Percentiles rank a stretch among this genome's conserved stretches.
Evolutionary conservation across 2,888 invertebrate genomes (phyloP).

Genomic region (Stictocephala bisonia): DNA sequence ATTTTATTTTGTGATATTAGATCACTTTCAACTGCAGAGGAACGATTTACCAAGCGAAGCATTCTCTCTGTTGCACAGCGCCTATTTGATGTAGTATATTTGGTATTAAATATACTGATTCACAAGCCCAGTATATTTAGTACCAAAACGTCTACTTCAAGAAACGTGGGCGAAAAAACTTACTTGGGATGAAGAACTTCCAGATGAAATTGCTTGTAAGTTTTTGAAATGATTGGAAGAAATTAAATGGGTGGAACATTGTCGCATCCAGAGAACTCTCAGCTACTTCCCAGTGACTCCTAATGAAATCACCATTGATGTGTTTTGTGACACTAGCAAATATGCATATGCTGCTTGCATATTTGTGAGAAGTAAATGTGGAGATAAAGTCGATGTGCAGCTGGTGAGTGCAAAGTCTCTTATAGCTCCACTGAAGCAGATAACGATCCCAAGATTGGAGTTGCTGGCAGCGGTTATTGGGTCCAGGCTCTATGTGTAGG

Average conservation of each 20-base stretch:
- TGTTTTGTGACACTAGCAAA: constrained; percentile 59
- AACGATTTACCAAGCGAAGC: no score
- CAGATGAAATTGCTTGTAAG: no score
- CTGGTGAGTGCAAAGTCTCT: constrained; percentile 58
- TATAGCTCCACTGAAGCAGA: constrained; percentile 58
- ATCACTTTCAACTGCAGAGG: no score
- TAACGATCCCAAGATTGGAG: constrained; percentile 60
- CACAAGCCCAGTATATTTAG: constrained; percentile 49
- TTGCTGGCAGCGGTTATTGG: constrained; percentile 58
- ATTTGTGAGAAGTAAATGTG: no score
- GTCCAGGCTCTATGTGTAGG: constrained; percentile 46
- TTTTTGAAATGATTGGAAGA: no score
- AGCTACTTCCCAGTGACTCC: no score
- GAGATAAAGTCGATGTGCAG: constrained; percentile 50
- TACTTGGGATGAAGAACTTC: constrained; percentile 17
- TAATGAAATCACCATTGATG: constrained; percentile 53
- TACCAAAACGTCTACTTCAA: constrained; percentile 56
- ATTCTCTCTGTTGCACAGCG: no score
- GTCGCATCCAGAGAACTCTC: no score
- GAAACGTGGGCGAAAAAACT: constrained; percentile 27
- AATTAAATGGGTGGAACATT: no score
- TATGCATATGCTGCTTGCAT: constrained; percentile 59
- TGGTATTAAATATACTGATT: no score
- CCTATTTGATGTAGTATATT: no score
- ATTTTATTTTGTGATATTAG: no score